These are phyloP conservation scores for Bellardia bayeri DNA, from an alignment of 2,888 invertebrate species.

Conservation along the genomic window DNA sequence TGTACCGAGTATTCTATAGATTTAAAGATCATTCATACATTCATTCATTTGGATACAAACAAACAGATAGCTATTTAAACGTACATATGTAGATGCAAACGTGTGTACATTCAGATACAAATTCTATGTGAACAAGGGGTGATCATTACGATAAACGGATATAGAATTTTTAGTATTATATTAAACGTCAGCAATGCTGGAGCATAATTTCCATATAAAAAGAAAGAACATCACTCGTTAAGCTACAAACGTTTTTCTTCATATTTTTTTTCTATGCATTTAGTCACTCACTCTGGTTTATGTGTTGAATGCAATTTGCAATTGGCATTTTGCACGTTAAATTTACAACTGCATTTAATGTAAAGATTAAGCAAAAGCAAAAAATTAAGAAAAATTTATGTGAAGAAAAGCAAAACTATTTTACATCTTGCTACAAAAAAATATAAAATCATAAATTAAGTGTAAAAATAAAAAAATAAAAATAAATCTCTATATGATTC, in stretches of 20 bases:
- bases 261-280: not conserved
- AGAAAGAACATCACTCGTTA: not conserved
- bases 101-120: slow-evolving; percentile 17
- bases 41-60: slow-evolving; percentile 20
- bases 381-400: not conserved
- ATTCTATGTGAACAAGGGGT: slow-evolving; percentile 41
- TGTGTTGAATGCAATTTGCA: not conserved
- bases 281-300: slow-evolving; percentile 11
- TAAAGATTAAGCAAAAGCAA: slow-evolving; percentile 34
- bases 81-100: not conserved
- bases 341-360: slow-evolving; percentile 57
- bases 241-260: not conserved
- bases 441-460: slow-evolving; percentile 15
- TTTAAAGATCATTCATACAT: slow-evolving; percentile 45
- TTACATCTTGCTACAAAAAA: slow-evolving; percentile 6
- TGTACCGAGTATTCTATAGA: slow-evolving; percentile 17
- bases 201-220: slow-evolving; percentile 53
- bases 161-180: slow-evolving; percentile 67
- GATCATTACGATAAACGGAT: slow-evolving; percentile 63
- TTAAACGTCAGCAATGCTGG: slow-evolving; percentile 71
- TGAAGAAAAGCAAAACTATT: not conserved
- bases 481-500: slow-evolving; percentile 33
- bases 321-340: slow-evolving; percentile 1
- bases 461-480: not conserved
- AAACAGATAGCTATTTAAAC: slow-evolving; percentile 29